Base-by-base conservation (phyloP, 2,888 invertebrate species). In the Scelioninae gen. 1 region DNA sequence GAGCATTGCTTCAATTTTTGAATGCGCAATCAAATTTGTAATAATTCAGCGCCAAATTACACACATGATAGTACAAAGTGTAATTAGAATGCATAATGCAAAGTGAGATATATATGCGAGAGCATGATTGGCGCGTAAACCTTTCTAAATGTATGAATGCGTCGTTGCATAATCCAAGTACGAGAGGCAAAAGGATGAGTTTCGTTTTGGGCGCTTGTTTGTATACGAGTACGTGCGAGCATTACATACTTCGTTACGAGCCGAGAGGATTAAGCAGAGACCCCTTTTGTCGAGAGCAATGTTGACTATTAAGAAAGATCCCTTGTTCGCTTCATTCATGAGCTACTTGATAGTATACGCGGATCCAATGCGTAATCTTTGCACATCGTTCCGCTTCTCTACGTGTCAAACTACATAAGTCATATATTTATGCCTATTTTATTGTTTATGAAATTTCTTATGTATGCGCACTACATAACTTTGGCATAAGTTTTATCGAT, bases 301-400 rank as follows among this genome's bases (percentile, higher is more conserved):
- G 80, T 69, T 81, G 63, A 81, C 80, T 81, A 75, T 81, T 69
- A 81, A 81, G 80, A 81, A 75, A 75, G 80, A 81, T 56, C 80
- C 77, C 80, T 80, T 80, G 80, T 68, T 80, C 74, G 80, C 68
- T 62, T 81, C 80, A 75, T 75, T 75, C 74, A 75, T 81, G 68
- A 75, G 74, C 62, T 62, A 81, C 80, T 81, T 81, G 69, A 63
- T 68, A 68, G 74, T 75, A 62, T 66, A 56, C 51, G 66, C 72
- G 40, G 40, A 58, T 72, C 16, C 38, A 16, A 72, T 43, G 66
- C 66, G 74, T 74, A 80, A 80, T 80, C 66, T 78, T 72, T 32
- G 74, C 68, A 29, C 66, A 60, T 45, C 58, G 74, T 80, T 80
- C 74, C 60, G 66, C 51, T 51, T 60, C 66, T 45, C 72, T 80